Evolutionary conservation across 1,140 invertebrate genomes (phyloP).

Genomic region (Aradophagus sp.): DNA sequence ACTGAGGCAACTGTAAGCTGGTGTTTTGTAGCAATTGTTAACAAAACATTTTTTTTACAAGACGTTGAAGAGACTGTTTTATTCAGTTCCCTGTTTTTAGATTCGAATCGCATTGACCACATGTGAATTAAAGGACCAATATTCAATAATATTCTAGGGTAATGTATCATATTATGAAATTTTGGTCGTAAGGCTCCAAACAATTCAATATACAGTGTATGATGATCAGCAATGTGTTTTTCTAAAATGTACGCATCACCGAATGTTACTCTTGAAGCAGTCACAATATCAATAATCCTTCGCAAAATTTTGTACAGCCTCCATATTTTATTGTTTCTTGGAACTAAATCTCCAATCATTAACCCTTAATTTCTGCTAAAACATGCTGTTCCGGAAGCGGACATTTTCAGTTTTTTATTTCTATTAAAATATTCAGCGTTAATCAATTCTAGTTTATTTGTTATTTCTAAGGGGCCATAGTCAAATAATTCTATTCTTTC

Average conservation of each 20-base stretch:
- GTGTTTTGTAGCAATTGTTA: constrained; percentile 8
- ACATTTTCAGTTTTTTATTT: constrained; percentile 17
- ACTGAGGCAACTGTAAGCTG: background rate
- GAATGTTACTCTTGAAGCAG: constrained; percentile 3
- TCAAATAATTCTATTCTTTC: constrained; percentile 1
- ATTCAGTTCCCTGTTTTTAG: constrained; percentile 14
- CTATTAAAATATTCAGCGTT: background rate
- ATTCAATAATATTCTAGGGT: constrained; percentile 8
- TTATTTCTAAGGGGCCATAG: background rate
- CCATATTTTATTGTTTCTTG: constrained; percentile 6
- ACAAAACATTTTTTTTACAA: constrained; percentile 7
- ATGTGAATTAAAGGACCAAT: constrained; percentile 15
- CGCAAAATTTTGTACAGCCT: constrained; percentile 7
- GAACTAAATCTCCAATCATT: constrained; percentile 24
- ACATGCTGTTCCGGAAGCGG: constrained; percentile 10
- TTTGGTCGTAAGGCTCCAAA: constrained; percentile 19
- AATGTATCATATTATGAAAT: constrained; percentile 21
- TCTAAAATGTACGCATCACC: constrained; percentile 11
- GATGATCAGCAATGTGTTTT: constrained; percentile 6
- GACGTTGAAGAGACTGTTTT: constrained; percentile 1
- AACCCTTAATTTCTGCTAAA: constrained; percentile 11
- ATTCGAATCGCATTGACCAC: constrained; percentile 19
- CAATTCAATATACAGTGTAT: constrained; percentile 13
- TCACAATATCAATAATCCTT: constrained; percentile 18
- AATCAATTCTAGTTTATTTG: constrained; percentile 7